These are phyloP conservation scores for Neria commutata DNA, from an alignment of 2,888 invertebrate species.

Conservation along the genomic window DNA sequence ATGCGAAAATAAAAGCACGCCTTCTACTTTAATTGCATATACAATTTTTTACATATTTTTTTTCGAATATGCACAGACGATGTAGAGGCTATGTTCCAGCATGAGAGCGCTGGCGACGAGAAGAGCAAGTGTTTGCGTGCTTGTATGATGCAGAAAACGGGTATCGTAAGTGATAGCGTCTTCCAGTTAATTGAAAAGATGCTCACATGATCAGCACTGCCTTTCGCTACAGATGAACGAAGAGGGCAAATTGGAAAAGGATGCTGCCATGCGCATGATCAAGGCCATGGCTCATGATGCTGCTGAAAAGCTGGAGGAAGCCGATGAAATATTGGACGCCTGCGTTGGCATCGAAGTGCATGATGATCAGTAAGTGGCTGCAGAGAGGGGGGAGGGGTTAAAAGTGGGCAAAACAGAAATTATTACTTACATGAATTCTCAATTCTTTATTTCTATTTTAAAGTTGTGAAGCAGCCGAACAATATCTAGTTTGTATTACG, in stretches of 20 bases:
- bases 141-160: conserved; percentile 54
- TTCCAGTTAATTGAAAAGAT: too few species aligned
- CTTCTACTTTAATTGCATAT: too few species aligned
- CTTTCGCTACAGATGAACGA: background rate
- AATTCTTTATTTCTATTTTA: background rate
- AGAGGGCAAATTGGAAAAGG: conserved; percentile 44
- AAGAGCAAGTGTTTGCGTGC: conserved; percentile 57
- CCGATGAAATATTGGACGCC: conserved; percentile 35
- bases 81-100: conserved; percentile 46
- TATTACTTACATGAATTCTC: too few species aligned
- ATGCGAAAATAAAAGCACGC: too few species aligned
- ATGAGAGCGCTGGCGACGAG: conserved; percentile 38
- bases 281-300: conserved; percentile 40
- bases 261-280: conserved; percentile 40
- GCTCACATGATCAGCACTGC: too few species aligned
- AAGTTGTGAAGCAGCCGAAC: background rate
- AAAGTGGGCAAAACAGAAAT: too few species aligned
- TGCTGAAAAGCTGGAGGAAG: conserved; percentile 39
- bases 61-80: conserved; percentile 54
- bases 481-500: background rate
- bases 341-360: conserved; percentile 46
- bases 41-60: too few species aligned
- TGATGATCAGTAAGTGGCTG: conserved; percentile 56
- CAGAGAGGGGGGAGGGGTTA: too few species aligned
- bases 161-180: conserved; percentile 47